Conservation (phyloP, 37 sponge, comb jelly and placozoan genomes). For the Ephydatia muelleri region DNA sequence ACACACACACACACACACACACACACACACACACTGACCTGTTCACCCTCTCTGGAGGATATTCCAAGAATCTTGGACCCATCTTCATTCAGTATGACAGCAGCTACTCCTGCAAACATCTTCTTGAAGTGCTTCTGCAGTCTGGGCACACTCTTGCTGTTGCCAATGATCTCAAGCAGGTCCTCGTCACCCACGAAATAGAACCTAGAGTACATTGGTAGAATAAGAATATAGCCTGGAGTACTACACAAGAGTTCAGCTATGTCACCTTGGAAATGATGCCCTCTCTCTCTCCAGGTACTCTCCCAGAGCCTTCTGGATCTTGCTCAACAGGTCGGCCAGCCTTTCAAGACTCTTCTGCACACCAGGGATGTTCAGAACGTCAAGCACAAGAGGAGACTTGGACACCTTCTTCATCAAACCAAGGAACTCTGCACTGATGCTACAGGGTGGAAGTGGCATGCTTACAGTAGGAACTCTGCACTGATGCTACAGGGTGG, state of each 20-base stretch:
- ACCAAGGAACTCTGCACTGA: slow-evolving; percentile 91
- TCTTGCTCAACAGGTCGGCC: slow-evolving; percentile 95
- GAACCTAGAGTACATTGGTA: slow-evolving; percentile 76
- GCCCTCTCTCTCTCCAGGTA: slow-evolving; percentile 98
- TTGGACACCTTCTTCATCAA: slow-evolving; percentile 97
- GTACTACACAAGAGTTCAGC: background rate
- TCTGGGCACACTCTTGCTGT: slow-evolving; percentile 90
- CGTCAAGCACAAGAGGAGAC: slow-evolving; percentile 91
- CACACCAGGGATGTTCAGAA: slow-evolving; percentile 90
- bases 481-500: slow-evolving; percentile 61
- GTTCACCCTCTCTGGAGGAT: slow-evolving; percentile 93
- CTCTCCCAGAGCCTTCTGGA: slow-evolving; percentile 99
- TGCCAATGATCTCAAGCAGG: slow-evolving; percentile 98
- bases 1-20: too few species aligned
- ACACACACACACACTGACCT: slow-evolving; percentile 47
- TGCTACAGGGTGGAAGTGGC: slow-evolving; percentile 90
- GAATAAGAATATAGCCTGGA: background rate
- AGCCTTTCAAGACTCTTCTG: slow-evolving; percentile 94
- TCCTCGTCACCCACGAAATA: slow-evolving; percentile 99
- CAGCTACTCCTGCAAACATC: slow-evolving; percentile 97
- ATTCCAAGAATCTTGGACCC: slow-evolving; percentile 74
- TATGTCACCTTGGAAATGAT: slow-evolving; percentile 94
- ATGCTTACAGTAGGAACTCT: slow-evolving; percentile 97
- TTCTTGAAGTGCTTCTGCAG: slow-evolving; percentile 99
- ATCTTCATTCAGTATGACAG: slow-evolving; percentile 87